These are phyloP conservation scores for Apus apus DNA, from an alignment of 2,113 vertebrate species.

Conservation along the genomic window DNA sequence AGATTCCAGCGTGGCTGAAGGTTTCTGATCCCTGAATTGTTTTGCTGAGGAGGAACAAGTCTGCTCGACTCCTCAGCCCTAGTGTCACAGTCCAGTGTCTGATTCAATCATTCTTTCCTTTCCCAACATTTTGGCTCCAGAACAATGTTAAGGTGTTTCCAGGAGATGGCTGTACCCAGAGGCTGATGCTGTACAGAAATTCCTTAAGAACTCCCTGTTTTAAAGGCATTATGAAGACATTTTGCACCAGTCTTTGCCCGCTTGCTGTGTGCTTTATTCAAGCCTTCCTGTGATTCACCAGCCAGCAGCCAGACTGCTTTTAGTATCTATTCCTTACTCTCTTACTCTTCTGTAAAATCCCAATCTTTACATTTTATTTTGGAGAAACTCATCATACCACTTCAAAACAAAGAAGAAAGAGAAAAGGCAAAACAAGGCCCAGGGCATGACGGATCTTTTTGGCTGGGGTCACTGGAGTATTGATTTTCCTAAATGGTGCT, in stretches of 20 bases:
- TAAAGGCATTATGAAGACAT: background rate
- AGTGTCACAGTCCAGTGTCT: background rate
- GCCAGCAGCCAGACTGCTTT: background rate
- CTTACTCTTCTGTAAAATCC: background rate
- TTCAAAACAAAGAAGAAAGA: background rate
- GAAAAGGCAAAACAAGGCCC: background rate
- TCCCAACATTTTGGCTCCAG: background rate
- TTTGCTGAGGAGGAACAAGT: background rate
- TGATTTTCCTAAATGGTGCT: background rate
- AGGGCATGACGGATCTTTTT: background rate
- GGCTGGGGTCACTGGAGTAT: background rate
- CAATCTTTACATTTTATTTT: background rate
- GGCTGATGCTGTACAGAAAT: accelerated
- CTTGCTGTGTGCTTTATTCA: background rate
- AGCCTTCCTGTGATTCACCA: background rate
- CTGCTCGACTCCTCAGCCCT: too few species aligned
- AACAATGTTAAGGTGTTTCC: accelerated
- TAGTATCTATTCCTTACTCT: background rate
- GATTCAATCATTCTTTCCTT: accelerated
- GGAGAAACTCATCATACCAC: background rate
- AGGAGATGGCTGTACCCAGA: accelerated
- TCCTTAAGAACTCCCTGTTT: background rate
- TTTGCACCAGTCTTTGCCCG: background rate
- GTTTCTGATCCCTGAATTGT: accelerated
- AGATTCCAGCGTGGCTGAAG: accelerated